These are phyloP conservation scores for Nesidiocoris tenuis DNA, from an alignment of 2,888 invertebrate species.

Conservation along the genomic window DNA sequence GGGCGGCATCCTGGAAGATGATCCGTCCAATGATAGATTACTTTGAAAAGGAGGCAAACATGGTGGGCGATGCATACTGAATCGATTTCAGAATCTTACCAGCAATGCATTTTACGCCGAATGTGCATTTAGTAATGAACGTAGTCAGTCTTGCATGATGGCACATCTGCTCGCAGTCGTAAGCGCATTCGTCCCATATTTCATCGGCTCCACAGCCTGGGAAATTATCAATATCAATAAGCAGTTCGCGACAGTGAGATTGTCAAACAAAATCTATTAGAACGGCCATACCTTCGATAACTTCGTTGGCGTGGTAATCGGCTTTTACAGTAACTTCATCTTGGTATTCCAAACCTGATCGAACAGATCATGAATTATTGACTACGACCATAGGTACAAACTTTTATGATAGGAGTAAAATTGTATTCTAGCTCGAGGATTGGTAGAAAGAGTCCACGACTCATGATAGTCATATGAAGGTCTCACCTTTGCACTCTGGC, in stretches of 20 bases:
- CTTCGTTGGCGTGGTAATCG: conserved; percentile 18
- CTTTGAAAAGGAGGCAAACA: no score
- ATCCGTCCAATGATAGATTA: no score
- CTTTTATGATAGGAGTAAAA: no score
- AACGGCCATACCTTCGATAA: conserved; percentile 10
- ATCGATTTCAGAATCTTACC: conserved; percentile 49
- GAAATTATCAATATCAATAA: neutral
- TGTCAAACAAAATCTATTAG: no score
- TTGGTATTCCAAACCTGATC: conserved; percentile 1
- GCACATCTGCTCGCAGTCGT: conserved; percentile 71
- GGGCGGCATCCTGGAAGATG: conserved; percentile 57
- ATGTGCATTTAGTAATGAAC: conserved; percentile 53
- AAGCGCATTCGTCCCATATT: conserved; percentile 60
- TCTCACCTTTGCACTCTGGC: conserved; percentile 60
- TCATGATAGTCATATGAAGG: no score
- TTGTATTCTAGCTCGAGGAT: no score
- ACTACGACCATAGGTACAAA: no score
- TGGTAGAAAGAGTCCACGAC: no score
- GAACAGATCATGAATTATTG: neutral
- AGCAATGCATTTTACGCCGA: conserved; percentile 54
- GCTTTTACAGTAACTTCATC: neutral
- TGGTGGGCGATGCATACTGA: neutral
- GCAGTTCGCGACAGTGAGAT: no score
- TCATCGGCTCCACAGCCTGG: conserved; percentile 42
- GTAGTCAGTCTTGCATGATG: conserved; percentile 60